Conservation (phyloP, 2,797 vertebrate species). For the Okamejei kenojei region DNA sequence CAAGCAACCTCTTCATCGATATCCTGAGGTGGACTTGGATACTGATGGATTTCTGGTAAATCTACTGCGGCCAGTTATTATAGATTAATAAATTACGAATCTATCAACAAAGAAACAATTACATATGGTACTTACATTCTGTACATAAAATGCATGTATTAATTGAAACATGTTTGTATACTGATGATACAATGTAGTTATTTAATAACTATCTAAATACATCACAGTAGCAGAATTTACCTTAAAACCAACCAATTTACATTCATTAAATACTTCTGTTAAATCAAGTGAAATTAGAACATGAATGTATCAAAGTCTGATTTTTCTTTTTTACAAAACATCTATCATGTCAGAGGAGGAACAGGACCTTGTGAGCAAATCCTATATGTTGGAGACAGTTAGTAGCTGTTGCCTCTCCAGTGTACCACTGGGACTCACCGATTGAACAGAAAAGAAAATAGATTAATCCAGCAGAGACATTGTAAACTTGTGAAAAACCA, state of each 20-base stretch:
- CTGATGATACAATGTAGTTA: too few species aligned
- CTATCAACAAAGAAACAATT: too few species aligned
- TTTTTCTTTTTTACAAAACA: not conserved
- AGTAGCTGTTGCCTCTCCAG: not conserved
- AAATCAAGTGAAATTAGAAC: not conserved
- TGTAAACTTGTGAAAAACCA: not conserved
- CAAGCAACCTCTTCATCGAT: too few species aligned
- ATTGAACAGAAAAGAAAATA: not conserved
- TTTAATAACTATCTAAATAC: too few species aligned
- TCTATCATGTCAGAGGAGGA: not conserved
- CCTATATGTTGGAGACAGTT: not conserved
- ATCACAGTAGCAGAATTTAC: not conserved
- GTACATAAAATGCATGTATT: too few species aligned
- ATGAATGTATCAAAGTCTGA: not conserved
- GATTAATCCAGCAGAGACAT: not conserved
- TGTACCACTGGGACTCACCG: not conserved
- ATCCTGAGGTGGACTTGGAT: too few species aligned
- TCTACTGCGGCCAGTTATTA: too few species aligned
- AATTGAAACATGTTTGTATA: too few species aligned
- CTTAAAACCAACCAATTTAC: not conserved
- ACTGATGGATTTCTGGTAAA: too few species aligned
- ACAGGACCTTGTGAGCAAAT: not conserved
- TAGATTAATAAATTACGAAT: too few species aligned
- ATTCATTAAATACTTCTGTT: not conserved
- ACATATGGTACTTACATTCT: too few species aligned